Percentiles rank a stretch among this genome's conserved stretches.
phyloP scores from a whole-genome alignment of 2,888 invertebrate genomes.

The Drosophila rellima region DNA sequence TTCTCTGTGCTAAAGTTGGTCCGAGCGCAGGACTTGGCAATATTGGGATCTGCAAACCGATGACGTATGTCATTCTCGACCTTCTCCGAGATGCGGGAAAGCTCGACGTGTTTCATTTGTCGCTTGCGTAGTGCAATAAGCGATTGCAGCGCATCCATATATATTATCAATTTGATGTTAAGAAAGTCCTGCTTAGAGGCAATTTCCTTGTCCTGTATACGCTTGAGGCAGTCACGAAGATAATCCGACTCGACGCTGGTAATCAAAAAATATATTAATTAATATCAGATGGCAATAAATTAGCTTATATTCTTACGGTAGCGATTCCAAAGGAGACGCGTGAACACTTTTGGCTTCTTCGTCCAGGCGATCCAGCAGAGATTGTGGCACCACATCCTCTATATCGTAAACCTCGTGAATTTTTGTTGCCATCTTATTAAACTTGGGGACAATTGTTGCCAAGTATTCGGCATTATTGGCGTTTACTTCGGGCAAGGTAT shows the following conservation, averaged over 20 bases:
- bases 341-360: slow-evolving; percentile 82
- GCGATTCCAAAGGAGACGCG: slow-evolving; percentile 56
- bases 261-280: background rate
- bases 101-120: slow-evolving; percentile 63
- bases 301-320: slow-evolving; percentile 78
- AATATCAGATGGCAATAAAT: background rate
- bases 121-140: slow-evolving; percentile 74
- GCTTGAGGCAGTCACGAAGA: slow-evolving; percentile 59
- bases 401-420: slow-evolving; percentile 78
- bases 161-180: slow-evolving; percentile 81
- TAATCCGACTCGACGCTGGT: slow-evolving; percentile 82
- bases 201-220: slow-evolving; percentile 62
- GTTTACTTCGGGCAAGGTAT: slow-evolving; percentile 43
- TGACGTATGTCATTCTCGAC: slow-evolving; percentile 83
- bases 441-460: slow-evolving; percentile 77
- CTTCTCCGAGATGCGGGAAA: slow-evolving; percentile 84
- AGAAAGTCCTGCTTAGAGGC: slow-evolving; percentile 61
- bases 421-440: slow-evolving; percentile 74
- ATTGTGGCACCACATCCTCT: slow-evolving; percentile 75
- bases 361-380: slow-evolving; percentile 78
- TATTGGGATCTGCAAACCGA: slow-evolving; percentile 78
- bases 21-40: slow-evolving; percentile 59
- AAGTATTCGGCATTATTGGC: slow-evolving; percentile 57
- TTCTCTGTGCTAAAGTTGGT: slow-evolving; percentile 80
- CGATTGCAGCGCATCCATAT: slow-evolving; percentile 82